A percentile compares a stretch with the other conserved stretches of the same genome.
Conservation (phyloP, 2,113 vertebrate species). For the Eudyptes chrysolophus region DNA sequence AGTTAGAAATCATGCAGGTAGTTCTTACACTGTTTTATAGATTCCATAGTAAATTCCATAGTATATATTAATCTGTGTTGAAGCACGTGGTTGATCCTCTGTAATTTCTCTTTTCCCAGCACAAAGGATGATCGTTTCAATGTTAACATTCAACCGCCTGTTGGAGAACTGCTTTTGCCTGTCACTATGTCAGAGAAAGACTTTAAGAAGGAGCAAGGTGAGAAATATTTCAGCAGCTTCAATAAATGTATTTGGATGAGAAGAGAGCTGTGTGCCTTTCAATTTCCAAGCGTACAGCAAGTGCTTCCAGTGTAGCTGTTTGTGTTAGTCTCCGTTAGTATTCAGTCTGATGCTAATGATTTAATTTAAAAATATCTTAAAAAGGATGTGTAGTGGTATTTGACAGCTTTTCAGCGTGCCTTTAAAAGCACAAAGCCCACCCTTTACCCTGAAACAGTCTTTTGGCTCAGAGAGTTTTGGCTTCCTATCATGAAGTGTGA, state of each 20-base stretch:
- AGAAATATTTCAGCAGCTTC: slow-evolving; percentile 37
- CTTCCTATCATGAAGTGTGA: background rate
- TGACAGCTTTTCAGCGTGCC: slow-evolving; percentile 8
- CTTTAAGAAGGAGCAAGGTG: slow-evolving; percentile 91
- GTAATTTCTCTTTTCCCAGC: slow-evolving; percentile 72
- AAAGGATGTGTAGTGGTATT: background rate
- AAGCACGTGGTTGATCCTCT: slow-evolving; percentile 14
- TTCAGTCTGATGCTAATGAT: background rate
- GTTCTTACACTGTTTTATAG: background rate
- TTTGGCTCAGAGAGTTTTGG: background rate
- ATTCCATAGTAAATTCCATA: background rate
- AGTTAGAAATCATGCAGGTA: background rate
- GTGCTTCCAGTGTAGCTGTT: background rate
- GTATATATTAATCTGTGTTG: background rate
- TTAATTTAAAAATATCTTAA: background rate
- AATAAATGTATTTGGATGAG: background rate
- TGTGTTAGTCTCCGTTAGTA: background rate
- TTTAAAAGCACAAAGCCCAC: background rate
- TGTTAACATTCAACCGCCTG: slow-evolving; percentile 89
- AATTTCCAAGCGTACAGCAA: background rate
- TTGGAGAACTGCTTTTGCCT: slow-evolving; percentile 91
- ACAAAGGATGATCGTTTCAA: slow-evolving; percentile 89
- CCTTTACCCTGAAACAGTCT: background rate
- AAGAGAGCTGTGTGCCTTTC: background rate
- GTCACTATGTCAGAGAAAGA: slow-evolving; percentile 89